Evolutionary conservation across 2,888 invertebrate species (phyloP).

Genomic region (Synergus itoensis): DNA sequence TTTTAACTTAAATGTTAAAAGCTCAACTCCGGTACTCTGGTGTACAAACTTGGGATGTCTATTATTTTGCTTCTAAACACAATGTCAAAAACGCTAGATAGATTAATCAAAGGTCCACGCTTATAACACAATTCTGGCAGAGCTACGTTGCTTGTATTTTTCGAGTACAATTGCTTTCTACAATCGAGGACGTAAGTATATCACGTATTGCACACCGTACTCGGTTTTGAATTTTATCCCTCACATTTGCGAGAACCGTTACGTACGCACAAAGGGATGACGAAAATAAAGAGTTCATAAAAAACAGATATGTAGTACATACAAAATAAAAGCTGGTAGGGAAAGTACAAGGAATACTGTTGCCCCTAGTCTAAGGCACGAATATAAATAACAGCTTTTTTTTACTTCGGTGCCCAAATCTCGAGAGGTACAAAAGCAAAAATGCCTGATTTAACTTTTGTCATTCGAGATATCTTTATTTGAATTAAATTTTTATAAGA

Average conservation of each 20-base stretch:
- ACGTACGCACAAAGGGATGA: conserved; percentile 38
- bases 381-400: conserved; percentile 40
- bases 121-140: conserved; percentile 13
- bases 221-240: background rate
- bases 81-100: conserved; percentile 20
- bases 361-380: conserved; percentile 37
- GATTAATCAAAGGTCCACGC: conserved; percentile 13
- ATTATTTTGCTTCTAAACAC: conserved; percentile 10
- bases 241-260: conserved; percentile 7
- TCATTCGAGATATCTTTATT: conserved; percentile 22
- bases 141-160: conserved; percentile 9
- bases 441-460: background rate
- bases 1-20: conserved; percentile 14
- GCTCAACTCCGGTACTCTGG: conserved; percentile 35
- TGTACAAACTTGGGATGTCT: conserved; percentile 25
- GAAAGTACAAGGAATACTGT: conserved; percentile 8
- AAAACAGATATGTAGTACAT: conserved; percentile 5
- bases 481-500: conserved; percentile 20
- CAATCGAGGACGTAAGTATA: conserved; percentile 23
- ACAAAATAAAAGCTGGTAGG: conserved; percentile 37
- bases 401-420: conserved; percentile 19
- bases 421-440: conserved; percentile 13
- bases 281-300: conserved; percentile 25
- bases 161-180: conserved; percentile 29
- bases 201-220: conserved; percentile 33